These are phyloP conservation scores for Crioceris asparagi DNA, from an alignment of 2,888 invertebrate species.

Conservation along the genomic window DNA sequence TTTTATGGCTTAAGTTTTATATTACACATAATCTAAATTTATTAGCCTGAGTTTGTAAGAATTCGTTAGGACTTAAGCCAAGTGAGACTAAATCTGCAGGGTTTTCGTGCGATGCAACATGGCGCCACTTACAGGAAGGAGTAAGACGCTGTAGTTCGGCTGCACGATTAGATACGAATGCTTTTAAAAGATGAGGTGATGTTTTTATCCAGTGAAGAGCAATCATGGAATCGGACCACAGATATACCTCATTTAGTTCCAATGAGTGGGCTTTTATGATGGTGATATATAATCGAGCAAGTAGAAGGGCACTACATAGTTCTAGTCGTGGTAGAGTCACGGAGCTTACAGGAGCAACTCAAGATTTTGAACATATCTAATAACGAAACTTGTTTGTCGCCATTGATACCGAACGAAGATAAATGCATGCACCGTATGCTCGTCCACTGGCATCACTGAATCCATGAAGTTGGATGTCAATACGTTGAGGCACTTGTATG, in stretches of 20 bases:
- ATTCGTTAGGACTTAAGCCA: not conserved
- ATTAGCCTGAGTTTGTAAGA: too few relatives aligned
- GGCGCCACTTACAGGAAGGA: not conserved
- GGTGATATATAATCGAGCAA: constrained; percentile 8
- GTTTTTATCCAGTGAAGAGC: constrained; percentile 10
- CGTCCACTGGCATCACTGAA: constrained; percentile 11
- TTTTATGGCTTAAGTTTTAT: too few relatives aligned
- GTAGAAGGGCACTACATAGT: constrained; percentile 12
- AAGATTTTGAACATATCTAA: constrained; percentile 12
- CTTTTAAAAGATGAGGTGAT: constrained; percentile 6
- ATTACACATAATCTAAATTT: too few relatives aligned
- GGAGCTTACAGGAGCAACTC: constrained; percentile 13
- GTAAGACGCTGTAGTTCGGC: not conserved
- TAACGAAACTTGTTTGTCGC: constrained; percentile 5
- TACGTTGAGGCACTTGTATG: not conserved
- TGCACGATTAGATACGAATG: constrained; percentile 4
- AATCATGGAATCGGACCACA: constrained; percentile 13
- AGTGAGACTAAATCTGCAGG: not conserved
- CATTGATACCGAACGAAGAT: constrained; percentile 3
- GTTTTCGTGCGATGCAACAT: not conserved
- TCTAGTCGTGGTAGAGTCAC: constrained; percentile 13
- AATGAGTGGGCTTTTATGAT: constrained; percentile 4
- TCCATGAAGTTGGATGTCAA: constrained; percentile 4
- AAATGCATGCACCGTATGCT: constrained; percentile 14
- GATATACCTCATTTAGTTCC: constrained; percentile 4